Base-by-base conservation (phyloP, 1,140 invertebrate species). In the Campoletis sonorensis region DNA sequence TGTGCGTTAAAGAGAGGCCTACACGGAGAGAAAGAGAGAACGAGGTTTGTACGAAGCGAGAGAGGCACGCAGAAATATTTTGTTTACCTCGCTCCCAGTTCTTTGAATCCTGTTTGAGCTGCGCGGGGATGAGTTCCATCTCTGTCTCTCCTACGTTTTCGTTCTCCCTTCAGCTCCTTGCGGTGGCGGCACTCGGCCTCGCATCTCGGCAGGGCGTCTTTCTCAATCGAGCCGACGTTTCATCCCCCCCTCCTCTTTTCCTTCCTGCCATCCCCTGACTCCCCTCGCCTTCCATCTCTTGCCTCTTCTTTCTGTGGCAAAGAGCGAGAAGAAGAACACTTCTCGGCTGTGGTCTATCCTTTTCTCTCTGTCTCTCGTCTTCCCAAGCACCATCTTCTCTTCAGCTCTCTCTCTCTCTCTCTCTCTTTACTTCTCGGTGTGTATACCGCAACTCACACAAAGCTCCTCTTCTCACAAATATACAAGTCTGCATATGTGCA, bases 41-140 rank as follows among this genome's bases (percentile, higher is more conserved):
- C 5, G 40, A 45, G 40, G 8, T 45, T 45, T 45, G 40, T 45
- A 76, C 64, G 78, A 21, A 79, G 79, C 40, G 67, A 70, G 73
- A 68, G 33, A 58, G 37, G 81, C 78, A 78, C 80, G 82, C 84
- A 87, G 84, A 88, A 90, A 90, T 90, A 92, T 91, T 91, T 92
- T 91, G 89, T 91, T 91, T 91, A 91, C 89, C 85, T 90, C 90
- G 88, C 85, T 89, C 85, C 84, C 86, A 88, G 89, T 91, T 91
- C 89, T 91, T 89, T 91, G 89, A 90, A 91, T 91, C 86, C 87
- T 45, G 40, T 84, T 80, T 84, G 87, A 7, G 51, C 23, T 33
- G 8, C n/a, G 8, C n/a, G 45, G 72, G 75, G 75, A 58, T 61
- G 76, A 81, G 83, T 15, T 70, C 26, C 61, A 64, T 64, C 67